These are phyloP conservation scores for Cynodonichthys magdalenae DNA, from an alignment of 2,797 vertebrate species.

Conservation along the genomic window DNA sequence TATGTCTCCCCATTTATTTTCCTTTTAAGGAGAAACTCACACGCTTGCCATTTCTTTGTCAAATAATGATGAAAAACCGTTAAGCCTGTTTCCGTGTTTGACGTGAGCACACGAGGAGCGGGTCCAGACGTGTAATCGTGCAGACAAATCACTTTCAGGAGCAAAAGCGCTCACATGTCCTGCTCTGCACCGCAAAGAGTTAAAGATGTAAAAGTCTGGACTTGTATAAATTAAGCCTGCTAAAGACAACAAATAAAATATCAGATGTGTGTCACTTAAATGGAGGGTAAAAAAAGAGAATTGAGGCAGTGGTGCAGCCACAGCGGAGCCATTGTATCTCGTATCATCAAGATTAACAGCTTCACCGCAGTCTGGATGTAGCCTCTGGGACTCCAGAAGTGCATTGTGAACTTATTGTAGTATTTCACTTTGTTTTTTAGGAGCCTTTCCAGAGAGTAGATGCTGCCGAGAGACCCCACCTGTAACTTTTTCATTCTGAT, in stretches of 20 bases:
- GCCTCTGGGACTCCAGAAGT: constrained; percentile 56
- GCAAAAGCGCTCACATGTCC: constrained; percentile 14
- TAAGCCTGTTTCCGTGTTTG: not conserved
- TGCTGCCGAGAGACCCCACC: constrained; percentile 36
- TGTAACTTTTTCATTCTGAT: constrained; percentile 61
- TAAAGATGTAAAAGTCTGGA: constrained; percentile 18
- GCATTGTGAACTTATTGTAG: constrained; percentile 54
- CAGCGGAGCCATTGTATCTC: constrained; percentile 52
- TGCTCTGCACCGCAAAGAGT: constrained; percentile 5
- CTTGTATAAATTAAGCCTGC: constrained; percentile 33
- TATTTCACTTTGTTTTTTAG: constrained; percentile 51
- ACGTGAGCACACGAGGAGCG: not conserved
- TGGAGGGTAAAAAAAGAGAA: constrained; percentile 31
- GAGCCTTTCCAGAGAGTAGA: constrained; percentile 50
- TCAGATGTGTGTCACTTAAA: constrained; percentile 45
- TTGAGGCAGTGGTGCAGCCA: constrained; percentile 49
- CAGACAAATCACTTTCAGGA: not conserved
- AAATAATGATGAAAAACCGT: constrained; percentile 11
- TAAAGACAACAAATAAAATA: constrained; percentile 49
- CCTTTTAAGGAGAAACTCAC: constrained; percentile 13
- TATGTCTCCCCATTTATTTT: constrained; percentile 38
- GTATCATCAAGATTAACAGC: constrained; percentile 72
- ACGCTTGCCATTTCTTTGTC: constrained; percentile 22
- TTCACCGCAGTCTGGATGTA: constrained; percentile 38
- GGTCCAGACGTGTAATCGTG: constrained; percentile 1